Conservation (phyloP, 2,113 vertebrate species). For the Nothobranchius furzeri region DNA sequence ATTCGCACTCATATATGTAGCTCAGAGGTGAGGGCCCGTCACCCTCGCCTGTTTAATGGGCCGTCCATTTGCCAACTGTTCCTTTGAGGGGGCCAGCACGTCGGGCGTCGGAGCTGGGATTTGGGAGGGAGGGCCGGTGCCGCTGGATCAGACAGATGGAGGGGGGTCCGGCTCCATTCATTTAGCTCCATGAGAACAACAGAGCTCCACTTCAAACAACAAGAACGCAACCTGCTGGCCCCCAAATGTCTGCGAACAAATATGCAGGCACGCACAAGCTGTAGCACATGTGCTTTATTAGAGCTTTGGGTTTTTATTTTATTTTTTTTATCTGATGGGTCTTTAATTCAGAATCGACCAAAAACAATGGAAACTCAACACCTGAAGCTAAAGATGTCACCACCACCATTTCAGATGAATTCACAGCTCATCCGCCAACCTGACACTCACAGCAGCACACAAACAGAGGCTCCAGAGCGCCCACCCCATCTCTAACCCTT, state of each 20-base stretch:
- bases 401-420: constrained; percentile 27
- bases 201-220: constrained; percentile 78
- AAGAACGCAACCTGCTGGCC: constrained; percentile 74
- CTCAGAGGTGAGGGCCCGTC: constrained; percentile 59
- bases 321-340: constrained; percentile 31
- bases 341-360: constrained; percentile 18
- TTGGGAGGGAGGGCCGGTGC: constrained; percentile 74
- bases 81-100: constrained; percentile 72
- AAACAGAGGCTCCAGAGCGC: constrained; percentile 52
- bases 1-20: constrained; percentile 47
- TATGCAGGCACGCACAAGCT: constrained; percentile 58
- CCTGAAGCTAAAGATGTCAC: constrained; percentile 44
- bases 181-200: constrained; percentile 75
- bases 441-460: constrained; percentile 33
- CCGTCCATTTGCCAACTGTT: constrained; percentile 78
- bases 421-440: constrained; percentile 44
- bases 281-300: constrained; percentile 65
- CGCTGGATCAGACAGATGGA: constrained; percentile 76
- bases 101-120: constrained; percentile 71
- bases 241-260: constrained; percentile 51
- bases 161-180: constrained; percentile 77
- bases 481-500: constrained; percentile 48
- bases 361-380: constrained; percentile 15
- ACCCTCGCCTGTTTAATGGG: constrained; percentile 66
- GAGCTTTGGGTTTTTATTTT: constrained; percentile 10